These are phyloP conservation scores for Nothobranchius furzeri DNA, from an alignment of 2,113 vertebrate genomes.

Conservation along the genomic window DNA sequence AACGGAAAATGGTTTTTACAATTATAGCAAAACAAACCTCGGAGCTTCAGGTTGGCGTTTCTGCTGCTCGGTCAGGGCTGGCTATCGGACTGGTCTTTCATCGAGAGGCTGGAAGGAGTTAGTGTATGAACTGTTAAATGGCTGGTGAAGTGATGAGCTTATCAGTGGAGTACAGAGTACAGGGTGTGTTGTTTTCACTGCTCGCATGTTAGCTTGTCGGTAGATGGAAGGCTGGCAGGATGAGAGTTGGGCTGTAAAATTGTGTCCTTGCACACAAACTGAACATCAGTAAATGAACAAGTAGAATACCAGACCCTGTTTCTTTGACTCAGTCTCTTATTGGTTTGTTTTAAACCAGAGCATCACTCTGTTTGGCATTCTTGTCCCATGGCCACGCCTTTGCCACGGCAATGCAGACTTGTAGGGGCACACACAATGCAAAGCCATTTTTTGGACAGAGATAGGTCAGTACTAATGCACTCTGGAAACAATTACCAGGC, in stretches of 20 bases:
- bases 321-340: not conserved
- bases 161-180: constrained; percentile 36
- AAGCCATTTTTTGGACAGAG: constrained; percentile 24
- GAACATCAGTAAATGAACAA: constrained; percentile 14
- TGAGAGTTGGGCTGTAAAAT: not conserved
- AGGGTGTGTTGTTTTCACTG: constrained; percentile 32
- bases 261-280: constrained; percentile 1
- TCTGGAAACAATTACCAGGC: constrained; percentile 75
- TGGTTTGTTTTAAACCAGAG: constrained; percentile 21
- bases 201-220: constrained; percentile 16
- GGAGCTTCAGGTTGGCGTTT: constrained; percentile 19
- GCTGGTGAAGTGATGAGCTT: constrained; percentile 41
- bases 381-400: constrained; percentile 27
- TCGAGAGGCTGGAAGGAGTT: constrained; percentile 6
- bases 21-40: constrained; percentile 55
- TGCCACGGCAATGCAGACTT: not conserved
- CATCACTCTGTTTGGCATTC: constrained; percentile 4
- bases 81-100: constrained; percentile 19
- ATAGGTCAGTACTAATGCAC: constrained; percentile 47
- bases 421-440: not conserved
- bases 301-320: constrained; percentile 12
- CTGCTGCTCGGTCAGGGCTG: constrained; percentile 7
- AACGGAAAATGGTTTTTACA: constrained; percentile 59
- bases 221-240: constrained; percentile 29
- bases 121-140: constrained; percentile 6